phyloP scores from a whole-genome alignment of 2,797 vertebrate genomes.

The Echeneis naucrates region DNA sequence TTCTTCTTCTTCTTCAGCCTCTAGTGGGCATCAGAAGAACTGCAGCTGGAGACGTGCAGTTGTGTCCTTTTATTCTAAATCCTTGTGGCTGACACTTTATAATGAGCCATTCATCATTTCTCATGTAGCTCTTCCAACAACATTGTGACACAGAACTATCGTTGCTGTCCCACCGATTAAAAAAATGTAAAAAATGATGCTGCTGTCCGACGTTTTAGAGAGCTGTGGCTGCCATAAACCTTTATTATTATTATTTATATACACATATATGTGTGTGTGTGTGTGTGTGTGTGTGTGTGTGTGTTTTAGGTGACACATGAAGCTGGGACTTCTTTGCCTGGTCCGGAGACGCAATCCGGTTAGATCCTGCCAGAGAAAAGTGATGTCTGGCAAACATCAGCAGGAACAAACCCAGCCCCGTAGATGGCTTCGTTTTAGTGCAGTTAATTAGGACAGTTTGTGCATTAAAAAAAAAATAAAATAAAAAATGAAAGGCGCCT shows the following conservation, averaged over 20 bases:
- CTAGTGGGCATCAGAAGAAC: constrained; percentile 5
- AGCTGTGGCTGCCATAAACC: not conserved
- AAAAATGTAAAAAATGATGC: not conserved
- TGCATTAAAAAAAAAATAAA: no score
- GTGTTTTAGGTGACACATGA: not conserved
- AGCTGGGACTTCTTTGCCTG: not conserved
- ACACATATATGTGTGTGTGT: no score
- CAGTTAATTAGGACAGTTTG: constrained; percentile 13
- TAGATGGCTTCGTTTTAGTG: constrained; percentile 1
- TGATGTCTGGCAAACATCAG: not conserved
- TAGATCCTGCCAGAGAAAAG: constrained; percentile 8
- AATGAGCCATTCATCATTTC: not conserved
- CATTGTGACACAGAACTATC: not conserved
- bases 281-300: no score
- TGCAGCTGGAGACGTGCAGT: not conserved
- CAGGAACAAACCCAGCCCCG: no score
- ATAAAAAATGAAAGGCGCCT: constrained; percentile 9
- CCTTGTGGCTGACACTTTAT: not conserved
- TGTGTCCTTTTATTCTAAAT: not conserved
- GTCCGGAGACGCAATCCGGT: not conserved
- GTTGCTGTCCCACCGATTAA: not conserved
- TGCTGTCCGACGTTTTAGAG: not conserved
- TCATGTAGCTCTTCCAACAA: not conserved
- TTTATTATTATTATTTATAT: no score
- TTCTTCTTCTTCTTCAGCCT: not conserved